phyloP scores from a whole-genome alignment of 2,888 invertebrate species.

The Aporophyla nigra region DNA sequence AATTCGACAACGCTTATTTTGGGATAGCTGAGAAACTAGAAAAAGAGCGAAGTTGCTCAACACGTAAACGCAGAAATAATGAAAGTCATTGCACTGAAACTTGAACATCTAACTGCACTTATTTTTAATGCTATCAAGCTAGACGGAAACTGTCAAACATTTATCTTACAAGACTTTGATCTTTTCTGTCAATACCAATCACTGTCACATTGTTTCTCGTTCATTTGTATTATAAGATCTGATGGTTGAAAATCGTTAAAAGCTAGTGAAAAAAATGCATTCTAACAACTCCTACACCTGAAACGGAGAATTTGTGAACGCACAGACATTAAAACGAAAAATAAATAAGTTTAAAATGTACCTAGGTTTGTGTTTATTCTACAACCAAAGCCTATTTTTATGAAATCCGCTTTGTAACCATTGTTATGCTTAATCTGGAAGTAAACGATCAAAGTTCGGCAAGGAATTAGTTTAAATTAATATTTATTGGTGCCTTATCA shows the following conservation, averaged over 20 bases:
- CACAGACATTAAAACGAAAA: neutral
- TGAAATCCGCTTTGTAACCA: conserved; percentile 4
- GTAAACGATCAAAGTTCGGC: conserved; percentile 25
- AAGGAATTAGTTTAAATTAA: conserved; percentile 24
- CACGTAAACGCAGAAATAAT: neutral
- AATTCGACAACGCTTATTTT: neutral
- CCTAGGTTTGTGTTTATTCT: neutral
- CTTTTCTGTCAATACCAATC: conserved; percentile 32
- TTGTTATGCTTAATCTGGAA: conserved; percentile 14
- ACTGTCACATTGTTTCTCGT: neutral
- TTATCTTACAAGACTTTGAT: conserved; percentile 30
- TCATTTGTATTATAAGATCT: conserved; percentile 3
- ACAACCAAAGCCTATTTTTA: neutral
- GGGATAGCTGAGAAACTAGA: neutral
- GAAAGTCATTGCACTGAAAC: conserved; percentile 6
- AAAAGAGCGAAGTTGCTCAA: neutral
- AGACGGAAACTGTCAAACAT: conserved; percentile 30
- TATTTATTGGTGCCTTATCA: conserved; percentile 38
- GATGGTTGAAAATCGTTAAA: conserved; percentile 13
- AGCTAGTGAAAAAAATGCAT: conserved; percentile 13
- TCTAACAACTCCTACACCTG: neutral
- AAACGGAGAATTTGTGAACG: neutral
- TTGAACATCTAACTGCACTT: neutral
- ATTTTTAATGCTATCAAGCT: neutral
- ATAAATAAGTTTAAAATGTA: neutral